Conservation (phyloP, 37 sponge, comb jelly and placozoan species). For the Amphimedon queenslandica region DNA sequence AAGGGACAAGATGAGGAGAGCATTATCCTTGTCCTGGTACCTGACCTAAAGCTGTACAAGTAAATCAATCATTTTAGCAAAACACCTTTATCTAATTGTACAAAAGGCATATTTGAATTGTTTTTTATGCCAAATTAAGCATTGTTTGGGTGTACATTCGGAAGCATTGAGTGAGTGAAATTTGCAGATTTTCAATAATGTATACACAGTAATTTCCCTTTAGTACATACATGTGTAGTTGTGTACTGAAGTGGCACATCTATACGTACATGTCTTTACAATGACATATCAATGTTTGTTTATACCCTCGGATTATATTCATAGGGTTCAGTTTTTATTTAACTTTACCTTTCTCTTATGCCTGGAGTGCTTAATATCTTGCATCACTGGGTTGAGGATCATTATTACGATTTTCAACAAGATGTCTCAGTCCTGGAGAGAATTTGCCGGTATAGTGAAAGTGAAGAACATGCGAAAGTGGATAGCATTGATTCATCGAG, state of each 20-base stretch:
- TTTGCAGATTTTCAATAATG: too few species aligned
- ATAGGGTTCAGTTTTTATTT: too few species aligned
- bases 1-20: slow-evolving; percentile 59
- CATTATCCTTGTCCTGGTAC: slow-evolving; percentile 36
- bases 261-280: slow-evolving; percentile 90
- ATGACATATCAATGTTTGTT: slow-evolving; percentile 94
- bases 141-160: too few species aligned
- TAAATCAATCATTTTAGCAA: slow-evolving; percentile 11
- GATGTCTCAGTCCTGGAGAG: slow-evolving; percentile 56
- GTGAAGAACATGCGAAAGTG: slow-evolving; percentile 84
- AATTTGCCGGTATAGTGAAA: slow-evolving; percentile 61
- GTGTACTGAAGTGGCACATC: slow-evolving; percentile 75
- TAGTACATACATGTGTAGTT: neutral
- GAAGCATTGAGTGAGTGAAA: too few species aligned
- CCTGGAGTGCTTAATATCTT: slow-evolving; percentile 90
- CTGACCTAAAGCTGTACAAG: slow-evolving; percentile 51
- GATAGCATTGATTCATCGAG: slow-evolving; percentile 72
- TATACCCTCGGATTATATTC: too few species aligned
- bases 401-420: slow-evolving; percentile 92
- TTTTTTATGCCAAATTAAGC: too few species aligned
- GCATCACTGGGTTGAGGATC: slow-evolving; percentile 95
- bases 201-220: neutral
- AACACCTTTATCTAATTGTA: too few species aligned
- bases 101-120: neutral
- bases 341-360: too few species aligned